Evolutionary conservation across 1,140 invertebrate species (phyloP), one percentile per base, ranked within the genome.

Genomic region (Lordiphosa mommai): DNA sequence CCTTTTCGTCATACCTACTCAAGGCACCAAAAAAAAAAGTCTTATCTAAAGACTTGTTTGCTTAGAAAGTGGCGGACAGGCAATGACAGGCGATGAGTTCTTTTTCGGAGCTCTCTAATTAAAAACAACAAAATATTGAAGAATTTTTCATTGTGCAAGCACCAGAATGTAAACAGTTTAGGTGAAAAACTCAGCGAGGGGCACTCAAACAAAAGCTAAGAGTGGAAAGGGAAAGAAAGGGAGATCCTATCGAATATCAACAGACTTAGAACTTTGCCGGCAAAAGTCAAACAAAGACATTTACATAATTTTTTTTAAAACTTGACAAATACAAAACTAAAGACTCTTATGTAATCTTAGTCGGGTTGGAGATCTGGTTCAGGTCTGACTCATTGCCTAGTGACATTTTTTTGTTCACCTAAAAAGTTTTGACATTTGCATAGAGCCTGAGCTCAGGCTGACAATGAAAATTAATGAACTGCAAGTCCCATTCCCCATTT

Each of bases 381-480:
- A 12, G 14, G 20, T 43, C 40, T 47, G 44, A 49, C 14, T 49
- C 47, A 49, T n/a, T 36, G 47, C 9, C 47, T 34, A 17, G 33
- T 49, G 47, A 34, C 32, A 49, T 34, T 34, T 23, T 47, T 49
- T 49, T 48, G 14, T 10, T 12, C 8, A 4, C 29, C 17, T 33
- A 49, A 49, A 49, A 49, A 49, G 47, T 49, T 49, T 49, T 49
- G 29, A 49, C 47, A 49, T 49, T 49, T 49, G 47, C 47, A 49
- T 49, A 49, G 47, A 32, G 10, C 29, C 17, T 2, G 16, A 34
- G 32, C 9, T 6, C 29, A 49, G 29, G 47, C 49, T 51, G 49
- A 51, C 49, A 51, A 51, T 51, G 49, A 51, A 51, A 51, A 51
- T 51, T 51, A 51, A 51, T 51, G 49, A 51, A 51, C 49, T 40